Percentiles rank a stretch among this genome's conserved stretches.
These are phyloP conservation scores for Halictus quadricinctus DNA, from an alignment of 2,888 invertebrate genomes.

Conservation along the genomic window DNA sequence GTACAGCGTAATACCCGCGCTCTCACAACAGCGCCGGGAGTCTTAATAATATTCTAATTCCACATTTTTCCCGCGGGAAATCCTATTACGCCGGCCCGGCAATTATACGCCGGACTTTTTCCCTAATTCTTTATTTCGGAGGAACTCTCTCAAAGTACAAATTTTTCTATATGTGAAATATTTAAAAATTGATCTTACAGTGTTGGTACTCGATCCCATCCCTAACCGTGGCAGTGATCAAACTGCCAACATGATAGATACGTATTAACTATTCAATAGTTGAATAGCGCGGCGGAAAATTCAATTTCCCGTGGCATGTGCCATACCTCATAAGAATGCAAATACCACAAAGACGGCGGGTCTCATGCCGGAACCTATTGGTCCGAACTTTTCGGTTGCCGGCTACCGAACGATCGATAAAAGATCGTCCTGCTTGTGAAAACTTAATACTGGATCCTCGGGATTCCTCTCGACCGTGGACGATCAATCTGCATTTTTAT, in stretches of 20 bases:
- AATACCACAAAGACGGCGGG: constrained; percentile 47
- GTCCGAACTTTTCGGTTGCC: not conserved
- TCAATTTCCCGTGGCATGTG: constrained; percentile 63
- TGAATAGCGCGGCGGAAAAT: constrained; percentile 55
- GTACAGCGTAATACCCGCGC: constrained; percentile 36
- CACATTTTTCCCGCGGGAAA: constrained; percentile 54
- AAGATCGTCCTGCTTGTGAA: constrained; percentile 18
- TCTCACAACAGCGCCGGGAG: constrained; percentile 33
- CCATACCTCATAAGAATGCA: constrained; percentile 63
- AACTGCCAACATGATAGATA: constrained; percentile 63
- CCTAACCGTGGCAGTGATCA: constrained; percentile 38
- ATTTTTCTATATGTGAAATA: too few species aligned
- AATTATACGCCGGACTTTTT: not conserved
- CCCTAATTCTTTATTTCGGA: not conserved
- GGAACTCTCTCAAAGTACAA: not conserved
- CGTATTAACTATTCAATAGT: constrained; percentile 68
- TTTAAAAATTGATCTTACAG: not conserved
- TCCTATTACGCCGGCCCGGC: too few species aligned
- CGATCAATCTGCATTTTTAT: constrained; percentile 16
- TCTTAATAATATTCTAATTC: constrained; percentile 61
- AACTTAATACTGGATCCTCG: constrained; percentile 4
- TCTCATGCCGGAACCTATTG: constrained; percentile 7
- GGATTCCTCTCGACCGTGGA: not conserved
- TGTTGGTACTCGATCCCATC: not conserved
- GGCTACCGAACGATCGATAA: not conserved